Base-by-base conservation (phyloP, 2,888 invertebrate genomes). In the Eumerus sabulonum region DNA sequence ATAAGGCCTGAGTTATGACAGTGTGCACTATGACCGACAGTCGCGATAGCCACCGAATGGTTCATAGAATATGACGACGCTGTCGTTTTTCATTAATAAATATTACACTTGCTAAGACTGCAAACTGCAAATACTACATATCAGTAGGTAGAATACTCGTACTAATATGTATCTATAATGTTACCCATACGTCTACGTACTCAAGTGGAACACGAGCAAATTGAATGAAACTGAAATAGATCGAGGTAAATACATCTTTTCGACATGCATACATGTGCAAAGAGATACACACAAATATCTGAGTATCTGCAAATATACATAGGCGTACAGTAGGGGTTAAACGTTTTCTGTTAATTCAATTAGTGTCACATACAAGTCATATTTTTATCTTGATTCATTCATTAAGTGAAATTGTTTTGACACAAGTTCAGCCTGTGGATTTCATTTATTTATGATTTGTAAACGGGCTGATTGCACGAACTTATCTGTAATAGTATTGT, bases 1-100 rank as follows among this genome's bases (percentile, higher is more conserved):
- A 72, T 77, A 67, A 77, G 67, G 62, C 35, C 27, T 35, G 62
- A 40, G 57, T 68, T 68, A 27, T 40, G 27, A 47, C 44, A 16
- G 40, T 14, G n/a, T 11, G 13, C 44, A 16, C 9, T 40, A 27
- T n/a, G n/a, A n/a, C n/a, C n/a, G n/a, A n/a, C n/a, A n/a, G n/a
- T n/a, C n/a, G n/a, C n/a, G n/a, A n/a, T n/a, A n/a, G n/a, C n/a
- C n/a, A n/a, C n/a, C n/a, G n/a, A n/a, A n/a, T n/a, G n/a, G n/a
- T n/a, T n/a, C n/a, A n/a, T n/a, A n/a, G n/a, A n/a, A n/a, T n/a
- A n/a, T n/a, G n/a, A n/a, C n/a, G n/a, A n/a, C 7, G 27, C 27
- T 27, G 27, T 2, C 27, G n/a, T 27, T 48, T 67, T 56, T 54
- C 56, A 68, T 57, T 51, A 68, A 68, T 45, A 62, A 63, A 27